Conservation (phyloP, 2,888 invertebrate species). For the Ditula angustiorana region DNA sequence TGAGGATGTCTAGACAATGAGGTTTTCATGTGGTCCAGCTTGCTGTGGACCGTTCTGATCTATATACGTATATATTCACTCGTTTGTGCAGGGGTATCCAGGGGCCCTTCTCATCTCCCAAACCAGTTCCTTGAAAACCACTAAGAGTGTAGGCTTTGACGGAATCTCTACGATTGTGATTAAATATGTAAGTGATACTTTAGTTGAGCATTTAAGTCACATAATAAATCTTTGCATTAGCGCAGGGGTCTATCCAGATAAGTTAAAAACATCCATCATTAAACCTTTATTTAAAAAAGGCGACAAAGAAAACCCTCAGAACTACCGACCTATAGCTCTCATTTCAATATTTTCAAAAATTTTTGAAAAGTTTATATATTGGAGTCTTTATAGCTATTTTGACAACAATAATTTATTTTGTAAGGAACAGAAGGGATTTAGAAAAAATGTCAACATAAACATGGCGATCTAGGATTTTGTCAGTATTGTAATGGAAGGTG, state of each 20-base stretch:
- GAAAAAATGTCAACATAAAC: background rate
- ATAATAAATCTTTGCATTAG: background rate
- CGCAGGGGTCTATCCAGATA: background rate
- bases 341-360: too few relatives aligned
- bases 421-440: too few relatives aligned
- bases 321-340: too few relatives aligned
- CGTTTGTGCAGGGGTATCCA: too few relatives aligned
- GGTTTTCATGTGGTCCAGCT: too few relatives aligned
- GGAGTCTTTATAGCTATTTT: background rate
- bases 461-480: conserved; percentile 5
- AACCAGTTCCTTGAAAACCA: conserved; percentile 8
- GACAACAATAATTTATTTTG: background rate
- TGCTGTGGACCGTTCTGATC: too few relatives aligned
- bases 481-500: background rate
- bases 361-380: background rate
- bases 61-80: too few relatives aligned
- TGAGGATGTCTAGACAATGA: too few relatives aligned
- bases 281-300: too few relatives aligned
- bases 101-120: too few relatives aligned
- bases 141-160: conserved; percentile 3
- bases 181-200: conserved; percentile 1
- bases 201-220: background rate
- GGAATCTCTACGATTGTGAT: background rate
- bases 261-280: background rate
- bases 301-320: too few relatives aligned